Percentiles rank a stretch among this genome's conserved stretches.
Evolutionary conservation across 2,113 vertebrate genomes (phyloP).

Genomic region (Todiramphus saurophagus): DNA sequence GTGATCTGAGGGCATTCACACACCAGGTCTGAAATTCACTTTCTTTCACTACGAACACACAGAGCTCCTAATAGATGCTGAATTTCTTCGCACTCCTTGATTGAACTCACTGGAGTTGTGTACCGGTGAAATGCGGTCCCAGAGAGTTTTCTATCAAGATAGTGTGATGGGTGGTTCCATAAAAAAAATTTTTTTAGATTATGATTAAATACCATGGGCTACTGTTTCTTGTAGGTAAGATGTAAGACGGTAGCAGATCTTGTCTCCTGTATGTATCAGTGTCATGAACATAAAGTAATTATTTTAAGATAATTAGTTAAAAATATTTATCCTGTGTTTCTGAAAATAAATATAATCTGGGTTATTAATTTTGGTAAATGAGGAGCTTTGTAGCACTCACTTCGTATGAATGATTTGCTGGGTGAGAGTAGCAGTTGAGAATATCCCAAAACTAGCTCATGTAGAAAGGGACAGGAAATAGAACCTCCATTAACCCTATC

Average conservation of each 20-base stretch:
- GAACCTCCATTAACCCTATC: not conserved
- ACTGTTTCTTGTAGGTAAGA: not conserved
- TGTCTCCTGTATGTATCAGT: not conserved
- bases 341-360: not conserved
- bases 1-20: not conserved
- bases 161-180: not conserved
- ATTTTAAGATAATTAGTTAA: not conserved
- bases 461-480: not conserved
- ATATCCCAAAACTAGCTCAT: not conserved
- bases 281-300: not conserved
- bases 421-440: not conserved
- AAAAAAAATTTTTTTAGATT: not conserved
- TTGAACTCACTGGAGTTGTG: not conserved
- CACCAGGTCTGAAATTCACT: not conserved
- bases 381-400: not conserved
- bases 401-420: not conserved
- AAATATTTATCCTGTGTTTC: not conserved
- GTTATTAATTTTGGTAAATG: not conserved
- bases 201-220: not conserved
- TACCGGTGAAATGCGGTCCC: not conserved
- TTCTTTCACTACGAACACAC: not conserved
- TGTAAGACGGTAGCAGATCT: not conserved
- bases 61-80: not conserved
- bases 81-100: not conserved
- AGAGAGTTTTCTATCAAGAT: not conserved